Evolutionary conservation across 2,888 invertebrate species (phyloP).

Genomic region (Limnephilus marmoratus): DNA sequence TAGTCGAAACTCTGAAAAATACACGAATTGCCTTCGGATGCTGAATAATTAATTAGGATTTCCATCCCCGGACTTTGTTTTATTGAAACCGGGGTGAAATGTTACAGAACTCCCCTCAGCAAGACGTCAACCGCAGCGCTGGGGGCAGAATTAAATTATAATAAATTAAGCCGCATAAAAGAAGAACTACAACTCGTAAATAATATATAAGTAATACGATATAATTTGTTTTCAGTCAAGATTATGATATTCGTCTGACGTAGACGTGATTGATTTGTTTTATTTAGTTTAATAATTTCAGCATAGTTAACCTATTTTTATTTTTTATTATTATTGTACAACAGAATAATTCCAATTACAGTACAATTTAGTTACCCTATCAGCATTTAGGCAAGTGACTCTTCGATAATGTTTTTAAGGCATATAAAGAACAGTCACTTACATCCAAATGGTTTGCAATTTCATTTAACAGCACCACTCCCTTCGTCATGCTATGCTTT

Average conservation of each 20-base stretch:
- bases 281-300: too few relatives aligned
- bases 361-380: too few relatives aligned
- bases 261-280: neutral
- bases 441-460: too few relatives aligned
- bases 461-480: too few relatives aligned
- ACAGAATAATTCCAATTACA: too few relatives aligned
- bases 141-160: conserved; percentile 3
- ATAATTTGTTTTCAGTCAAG: neutral
- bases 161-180: conserved; percentile 3
- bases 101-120: conserved; percentile 10
- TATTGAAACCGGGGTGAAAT: conserved; percentile 32
- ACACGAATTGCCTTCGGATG: conserved; percentile 20
- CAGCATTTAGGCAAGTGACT: too few relatives aligned
- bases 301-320: too few relatives aligned
- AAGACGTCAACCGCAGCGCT: conserved; percentile 19
- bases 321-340: too few relatives aligned
- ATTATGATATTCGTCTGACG: neutral
- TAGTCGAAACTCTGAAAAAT: conserved; percentile 4
- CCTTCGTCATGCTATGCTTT: too few relatives aligned
- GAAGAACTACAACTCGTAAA: conserved; percentile 7
- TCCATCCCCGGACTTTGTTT: conserved; percentile 10
- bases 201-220: neutral
- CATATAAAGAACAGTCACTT: too few relatives aligned
- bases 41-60: conserved; percentile 27
- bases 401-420: too few relatives aligned